phyloP scores from a whole-genome alignment of 2,888 invertebrate species.

The Melinopterus prodromus region DNA sequence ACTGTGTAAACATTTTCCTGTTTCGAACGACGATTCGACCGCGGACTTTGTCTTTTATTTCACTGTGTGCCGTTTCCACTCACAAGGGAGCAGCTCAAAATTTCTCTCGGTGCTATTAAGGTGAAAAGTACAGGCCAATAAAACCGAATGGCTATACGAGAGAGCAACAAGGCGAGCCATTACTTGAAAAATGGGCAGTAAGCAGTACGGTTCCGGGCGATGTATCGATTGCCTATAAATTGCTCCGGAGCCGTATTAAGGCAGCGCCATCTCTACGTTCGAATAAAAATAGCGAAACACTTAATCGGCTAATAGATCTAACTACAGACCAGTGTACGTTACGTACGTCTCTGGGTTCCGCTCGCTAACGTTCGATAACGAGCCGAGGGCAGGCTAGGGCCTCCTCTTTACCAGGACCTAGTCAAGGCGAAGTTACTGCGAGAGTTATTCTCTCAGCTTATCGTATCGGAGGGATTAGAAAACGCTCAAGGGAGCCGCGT shows the following conservation, averaged over 20 bases:
- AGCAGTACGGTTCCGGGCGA: not conserved
- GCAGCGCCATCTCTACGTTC: slow-evolving; percentile 20
- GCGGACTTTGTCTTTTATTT: no score
- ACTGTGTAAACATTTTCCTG: no score
- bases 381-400: not conserved
- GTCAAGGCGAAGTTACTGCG: not conserved
- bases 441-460: not conserved
- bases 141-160: not conserved
- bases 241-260: not conserved
- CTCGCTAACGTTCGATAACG: not conserved
- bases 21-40: no score
- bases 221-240: not conserved
- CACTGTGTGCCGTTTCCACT: no score
- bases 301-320: slow-evolving; percentile 40
- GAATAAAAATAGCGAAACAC: slow-evolving; percentile 33
- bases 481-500: not conserved
- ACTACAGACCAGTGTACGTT: slow-evolving; percentile 32
- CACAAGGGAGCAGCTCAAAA: not conserved
- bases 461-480: not conserved
- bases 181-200: not conserved
- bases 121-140: not conserved
- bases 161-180: not conserved
- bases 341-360: slow-evolving; percentile 7
- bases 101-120: not conserved
- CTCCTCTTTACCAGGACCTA: not conserved